These are phyloP conservation scores for Ataeniobius toweri DNA, from an alignment of 2,797 vertebrate species.

Conservation along the genomic window DNA sequence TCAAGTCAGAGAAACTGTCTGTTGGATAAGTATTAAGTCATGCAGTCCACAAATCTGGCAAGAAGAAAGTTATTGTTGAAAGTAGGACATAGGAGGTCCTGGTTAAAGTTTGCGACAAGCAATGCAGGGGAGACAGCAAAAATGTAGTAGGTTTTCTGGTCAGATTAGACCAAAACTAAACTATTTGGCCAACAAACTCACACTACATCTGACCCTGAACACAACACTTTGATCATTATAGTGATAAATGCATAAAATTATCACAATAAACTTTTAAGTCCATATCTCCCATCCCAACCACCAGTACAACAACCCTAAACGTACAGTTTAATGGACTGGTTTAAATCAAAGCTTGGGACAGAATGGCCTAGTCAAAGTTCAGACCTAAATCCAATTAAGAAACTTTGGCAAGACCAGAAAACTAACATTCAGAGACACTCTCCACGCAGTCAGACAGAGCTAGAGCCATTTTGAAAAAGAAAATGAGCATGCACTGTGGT, in stretches of 20 bases:
- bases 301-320: neutral
- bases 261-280: neutral
- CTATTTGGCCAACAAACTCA: neutral
- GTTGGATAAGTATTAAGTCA: neutral
- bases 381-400: too few relatives aligned
- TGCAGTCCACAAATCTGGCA: neutral
- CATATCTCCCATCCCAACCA: neutral
- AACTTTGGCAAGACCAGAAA: neutral
- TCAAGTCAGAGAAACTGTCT: neutral
- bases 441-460: neutral
- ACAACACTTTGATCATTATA: neutral
- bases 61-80: neutral
- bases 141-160: neutral
- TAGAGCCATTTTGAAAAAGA: neutral
- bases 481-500: too few relatives aligned
- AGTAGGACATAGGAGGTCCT: neutral
- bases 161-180: neutral
- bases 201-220: neutral
- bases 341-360: too few relatives aligned
- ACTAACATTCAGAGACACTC: neutral
- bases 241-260: neutral
- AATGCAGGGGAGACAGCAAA: neutral
- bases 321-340: too few relatives aligned
- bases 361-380: too few relatives aligned
- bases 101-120: neutral